Percentiles rank a stretch among this genome's conserved stretches.
Evolutionary conservation across 2,113 vertebrate species (phyloP).

Genomic region (Serinus canaria): DNA sequence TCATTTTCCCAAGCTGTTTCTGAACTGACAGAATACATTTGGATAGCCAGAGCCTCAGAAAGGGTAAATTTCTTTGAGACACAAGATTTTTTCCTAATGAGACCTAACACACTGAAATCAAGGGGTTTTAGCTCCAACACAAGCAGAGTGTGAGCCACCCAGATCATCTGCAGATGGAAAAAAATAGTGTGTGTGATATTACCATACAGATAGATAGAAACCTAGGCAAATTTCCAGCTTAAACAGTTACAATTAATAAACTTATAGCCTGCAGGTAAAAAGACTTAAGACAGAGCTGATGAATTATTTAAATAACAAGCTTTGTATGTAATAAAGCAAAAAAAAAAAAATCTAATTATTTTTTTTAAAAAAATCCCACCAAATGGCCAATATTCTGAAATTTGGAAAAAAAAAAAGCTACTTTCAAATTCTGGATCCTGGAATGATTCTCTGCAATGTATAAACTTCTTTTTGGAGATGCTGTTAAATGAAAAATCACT

Average conservation of each 20-base stretch:
- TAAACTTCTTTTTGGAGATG: not conserved
- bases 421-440: not conserved
- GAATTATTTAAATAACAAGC: not conserved
- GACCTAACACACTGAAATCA: not conserved
- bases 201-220: not conserved
- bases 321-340: not conserved
- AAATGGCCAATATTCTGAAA: not conserved
- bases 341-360: not conserved
- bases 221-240: not conserved
- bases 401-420: not conserved
- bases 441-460: not conserved
- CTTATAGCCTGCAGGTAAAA: not conserved
- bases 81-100: not conserved
- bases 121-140: not conserved
- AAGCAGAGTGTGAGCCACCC: not conserved
- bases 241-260: not conserved
- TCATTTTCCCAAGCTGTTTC: not conserved
- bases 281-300: not conserved
- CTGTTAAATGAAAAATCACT: not conserved
- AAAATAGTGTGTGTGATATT: not conserved
- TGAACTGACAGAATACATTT: not conserved
- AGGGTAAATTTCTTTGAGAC: not conserved
- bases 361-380: fast-evolving
- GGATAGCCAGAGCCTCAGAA: not conserved
- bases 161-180: not conserved